These are phyloP conservation scores for Alcis repandata DNA, from an alignment of 2,888 invertebrate genomes.

Conservation along the genomic window DNA sequence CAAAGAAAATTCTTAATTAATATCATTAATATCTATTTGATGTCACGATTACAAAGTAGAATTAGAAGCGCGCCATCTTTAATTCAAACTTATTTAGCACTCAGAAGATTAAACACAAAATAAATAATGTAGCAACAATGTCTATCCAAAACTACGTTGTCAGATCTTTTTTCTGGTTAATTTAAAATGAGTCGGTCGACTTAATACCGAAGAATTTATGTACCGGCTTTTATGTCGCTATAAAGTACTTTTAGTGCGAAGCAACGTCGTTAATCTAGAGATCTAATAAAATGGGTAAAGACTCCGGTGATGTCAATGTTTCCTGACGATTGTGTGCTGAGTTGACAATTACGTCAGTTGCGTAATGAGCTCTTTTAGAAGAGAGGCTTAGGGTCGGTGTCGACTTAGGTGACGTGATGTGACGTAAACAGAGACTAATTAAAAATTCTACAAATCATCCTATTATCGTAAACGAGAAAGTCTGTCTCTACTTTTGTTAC, in stretches of 20 bases:
- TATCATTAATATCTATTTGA: neutral
- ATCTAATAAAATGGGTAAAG: conserved; percentile 69
- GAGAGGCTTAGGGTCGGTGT: neutral
- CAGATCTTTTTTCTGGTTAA: conserved; percentile 76
- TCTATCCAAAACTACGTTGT: conserved; percentile 36
- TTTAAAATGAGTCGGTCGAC: conserved; percentile 74
- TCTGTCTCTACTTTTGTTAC: too few relatives aligned
- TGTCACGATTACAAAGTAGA: conserved; percentile 6
- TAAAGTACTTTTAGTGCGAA: conserved; percentile 78
- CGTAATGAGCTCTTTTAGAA: conserved; percentile 8
- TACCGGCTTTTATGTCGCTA: conserved; percentile 74
- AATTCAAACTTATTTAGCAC: conserved; percentile 14
- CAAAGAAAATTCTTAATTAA: neutral
- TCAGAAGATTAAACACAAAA: conserved; percentile 28
- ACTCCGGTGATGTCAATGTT: conserved; percentile 49
- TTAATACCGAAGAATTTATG: conserved; percentile 77
- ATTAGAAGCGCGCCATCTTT: neutral
- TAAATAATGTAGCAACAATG: conserved; percentile 25
- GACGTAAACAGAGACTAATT: neutral
- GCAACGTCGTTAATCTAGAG: conserved; percentile 77
- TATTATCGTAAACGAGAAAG: too few relatives aligned
- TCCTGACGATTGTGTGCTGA: conserved; percentile 36
- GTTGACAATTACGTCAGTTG: conserved; percentile 27
- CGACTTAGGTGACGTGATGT: neutral
- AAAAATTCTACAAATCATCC: too few relatives aligned